phyloP scores from a whole-genome alignment of 2,888 invertebrate species.

The Acrocera orbiculus region DNA sequence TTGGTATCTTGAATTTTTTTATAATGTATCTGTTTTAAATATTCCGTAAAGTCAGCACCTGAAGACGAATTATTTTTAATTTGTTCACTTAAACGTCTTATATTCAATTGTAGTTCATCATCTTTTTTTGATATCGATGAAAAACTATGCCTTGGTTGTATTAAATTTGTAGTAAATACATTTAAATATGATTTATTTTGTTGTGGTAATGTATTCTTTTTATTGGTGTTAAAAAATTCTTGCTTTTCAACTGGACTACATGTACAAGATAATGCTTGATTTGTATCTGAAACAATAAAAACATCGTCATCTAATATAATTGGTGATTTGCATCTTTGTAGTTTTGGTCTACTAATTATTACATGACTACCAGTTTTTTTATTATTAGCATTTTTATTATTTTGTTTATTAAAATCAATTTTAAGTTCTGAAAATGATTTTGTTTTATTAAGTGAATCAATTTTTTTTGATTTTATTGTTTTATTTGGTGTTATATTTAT shows the following conservation, averaged over 20 bases:
- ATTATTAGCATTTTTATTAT: slow-evolving; percentile 9
- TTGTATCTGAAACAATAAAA: slow-evolving; percentile 11
- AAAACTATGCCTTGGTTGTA: slow-evolving; percentile 27
- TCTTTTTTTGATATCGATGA: slow-evolving; percentile 19
- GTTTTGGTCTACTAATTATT: slow-evolving; percentile 15
- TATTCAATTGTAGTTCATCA: slow-evolving; percentile 26
- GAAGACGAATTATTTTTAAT: slow-evolving; percentile 15
- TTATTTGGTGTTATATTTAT: not conserved
- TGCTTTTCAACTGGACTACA: slow-evolving; percentile 3
- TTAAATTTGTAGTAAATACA: slow-evolving; percentile 19
- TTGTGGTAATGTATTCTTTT: slow-evolving; percentile 4
- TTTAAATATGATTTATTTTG: slow-evolving; percentile 17
- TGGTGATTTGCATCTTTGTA: slow-evolving; percentile 18
- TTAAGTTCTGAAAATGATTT: slow-evolving; percentile 20
- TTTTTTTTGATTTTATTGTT: slow-evolving; percentile 13
- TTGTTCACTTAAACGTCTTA: slow-evolving; percentile 27
- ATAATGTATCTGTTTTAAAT: slow-evolving; percentile 19
- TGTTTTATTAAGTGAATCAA: slow-evolving; percentile 16
- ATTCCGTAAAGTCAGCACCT: slow-evolving; percentile 17
- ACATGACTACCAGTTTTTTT: slow-evolving; percentile 1
- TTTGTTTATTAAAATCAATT: slow-evolving; percentile 3
- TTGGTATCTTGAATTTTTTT: too few relatives aligned
- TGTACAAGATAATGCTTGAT: slow-evolving; percentile 7
- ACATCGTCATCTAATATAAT: slow-evolving; percentile 16
- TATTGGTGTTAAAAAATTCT: not conserved